phyloP scores from a whole-genome alignment of 2,888 invertebrate species.

The Mesodorylaimus sp. region DNA sequence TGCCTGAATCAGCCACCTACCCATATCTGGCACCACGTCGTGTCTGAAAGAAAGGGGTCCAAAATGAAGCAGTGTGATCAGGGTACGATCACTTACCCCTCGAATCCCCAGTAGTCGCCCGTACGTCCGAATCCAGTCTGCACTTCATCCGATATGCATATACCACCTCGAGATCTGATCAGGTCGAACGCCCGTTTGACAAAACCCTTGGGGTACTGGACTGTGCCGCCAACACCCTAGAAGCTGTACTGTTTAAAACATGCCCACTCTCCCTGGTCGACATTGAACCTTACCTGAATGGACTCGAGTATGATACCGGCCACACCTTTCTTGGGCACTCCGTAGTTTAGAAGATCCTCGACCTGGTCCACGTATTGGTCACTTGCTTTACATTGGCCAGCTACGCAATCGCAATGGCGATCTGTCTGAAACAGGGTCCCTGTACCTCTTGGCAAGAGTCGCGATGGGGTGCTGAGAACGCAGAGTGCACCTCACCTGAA shows the following conservation, averaged over 20 bases:
- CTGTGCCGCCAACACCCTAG: conserved; percentile 70
- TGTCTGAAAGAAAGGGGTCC: conserved; percentile 42
- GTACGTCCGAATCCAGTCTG: conserved; percentile 91
- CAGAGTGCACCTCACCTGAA: conserved; percentile 29
- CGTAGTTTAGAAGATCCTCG: conserved; percentile 54
- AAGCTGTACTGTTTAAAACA: too few relatives aligned
- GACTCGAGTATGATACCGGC: conserved; percentile 85
- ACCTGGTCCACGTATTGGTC: conserved; percentile 65
- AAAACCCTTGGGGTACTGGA: conserved; percentile 76
- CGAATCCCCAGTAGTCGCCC: conserved; percentile 93
- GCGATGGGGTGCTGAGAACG: too few relatives aligned
- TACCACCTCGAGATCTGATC: conserved; percentile 59
- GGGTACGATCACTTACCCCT: too few relatives aligned
- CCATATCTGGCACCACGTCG: conserved; percentile 65
- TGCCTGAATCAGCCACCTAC: conserved; percentile 20
- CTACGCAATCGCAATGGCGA: conserved; percentile 47
- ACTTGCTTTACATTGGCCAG: conserved; percentile 48
- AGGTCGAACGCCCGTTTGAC: conserved; percentile 57
- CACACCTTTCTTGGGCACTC: conserved; percentile 54
- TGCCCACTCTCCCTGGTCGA: too few relatives aligned
- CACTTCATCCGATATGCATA: conserved; percentile 82
- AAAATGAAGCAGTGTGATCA: not conserved
- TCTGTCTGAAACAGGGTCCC: conserved; percentile 42
- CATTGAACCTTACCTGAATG: too few relatives aligned
- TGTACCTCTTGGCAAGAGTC: not conserved